Percentiles rank a stretch among this genome's conserved stretches.
These are phyloP conservation scores for Meganola albula DNA, from an alignment of 2,888 invertebrate species.

Conservation along the genomic window DNA sequence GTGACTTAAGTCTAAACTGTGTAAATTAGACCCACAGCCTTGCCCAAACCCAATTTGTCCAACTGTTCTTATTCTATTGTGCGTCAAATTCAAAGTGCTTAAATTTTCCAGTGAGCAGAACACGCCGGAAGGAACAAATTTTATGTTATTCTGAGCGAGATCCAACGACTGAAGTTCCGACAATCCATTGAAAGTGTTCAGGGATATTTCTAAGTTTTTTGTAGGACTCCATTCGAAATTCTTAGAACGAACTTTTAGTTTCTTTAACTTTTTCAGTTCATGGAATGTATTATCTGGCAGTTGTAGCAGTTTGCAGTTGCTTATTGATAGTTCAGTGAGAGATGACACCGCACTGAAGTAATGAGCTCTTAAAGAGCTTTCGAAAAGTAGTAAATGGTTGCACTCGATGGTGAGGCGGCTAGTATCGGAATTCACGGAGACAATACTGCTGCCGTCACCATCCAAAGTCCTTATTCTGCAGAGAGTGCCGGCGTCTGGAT, in stretches of 20 bases:
- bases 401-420: constrained; percentile 85
- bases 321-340: constrained; percentile 85
- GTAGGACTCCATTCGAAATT: constrained; percentile 88
- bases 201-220: constrained; percentile 84
- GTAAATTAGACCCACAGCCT: constrained; percentile 83
- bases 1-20: constrained; percentile 87
- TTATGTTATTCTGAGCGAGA: constrained; percentile 89
- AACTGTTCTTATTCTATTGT: constrained; percentile 87
- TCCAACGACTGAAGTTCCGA: constrained; percentile 88
- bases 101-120: constrained; percentile 89
- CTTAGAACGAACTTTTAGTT: constrained; percentile 86
- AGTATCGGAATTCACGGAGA: constrained; percentile 81
- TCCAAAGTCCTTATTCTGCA: constrained; percentile 86
- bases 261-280: constrained; percentile 87
- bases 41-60: constrained; percentile 84
- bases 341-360: constrained; percentile 85
- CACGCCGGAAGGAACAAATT: constrained; percentile 86
- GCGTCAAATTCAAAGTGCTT: constrained; percentile 89
- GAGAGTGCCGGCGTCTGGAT: constrained; percentile 75
- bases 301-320: constrained; percentile 87
- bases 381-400: constrained; percentile 86
- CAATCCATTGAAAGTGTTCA: constrained; percentile 85
- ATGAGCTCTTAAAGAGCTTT: constrained; percentile 85
- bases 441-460: constrained; percentile 81
- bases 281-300: constrained; percentile 87